Evolutionary conservation across 2,113 vertebrate species (phyloP).

Genomic region (Labeo catla): DNA sequence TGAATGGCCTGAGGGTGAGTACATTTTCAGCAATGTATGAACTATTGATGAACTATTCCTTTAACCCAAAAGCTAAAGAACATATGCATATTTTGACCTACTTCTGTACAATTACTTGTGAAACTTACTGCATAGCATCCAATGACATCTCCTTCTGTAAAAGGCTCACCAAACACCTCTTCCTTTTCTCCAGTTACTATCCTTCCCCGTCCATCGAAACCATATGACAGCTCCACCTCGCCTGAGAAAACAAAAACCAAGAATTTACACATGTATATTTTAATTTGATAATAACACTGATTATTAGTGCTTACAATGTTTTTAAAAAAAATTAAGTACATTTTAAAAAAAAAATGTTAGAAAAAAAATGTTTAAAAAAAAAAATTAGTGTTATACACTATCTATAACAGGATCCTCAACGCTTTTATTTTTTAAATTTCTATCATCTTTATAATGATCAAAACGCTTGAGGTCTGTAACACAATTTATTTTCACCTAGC

Average conservation of each 20-base stretch:
- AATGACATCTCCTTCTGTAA: conserved; percentile 85
- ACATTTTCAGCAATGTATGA: too few relatives aligned
- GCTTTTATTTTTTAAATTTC: neutral
- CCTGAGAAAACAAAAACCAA: conserved; percentile 68
- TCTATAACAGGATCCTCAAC: neutral
- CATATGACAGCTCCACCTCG: conserved; percentile 84
- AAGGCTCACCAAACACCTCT: conserved; percentile 82
- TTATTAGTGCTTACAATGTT: too few relatives aligned
- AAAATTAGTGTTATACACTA: neutral
- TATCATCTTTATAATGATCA: neutral
- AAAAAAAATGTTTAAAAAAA: too few relatives aligned
- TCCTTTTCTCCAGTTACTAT: conserved; percentile 80
- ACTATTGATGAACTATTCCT: neutral
- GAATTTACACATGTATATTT: too few relatives aligned
- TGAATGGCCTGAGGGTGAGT: too few relatives aligned
- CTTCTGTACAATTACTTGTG: neutral
- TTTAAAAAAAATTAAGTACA: too few relatives aligned
- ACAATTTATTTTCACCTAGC: conserved; percentile 74
- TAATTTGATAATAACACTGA: neutral
- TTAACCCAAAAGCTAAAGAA: neutral
- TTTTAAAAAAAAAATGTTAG: too few relatives aligned
- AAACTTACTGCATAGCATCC: conserved; percentile 87
- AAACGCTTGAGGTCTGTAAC: neutral
- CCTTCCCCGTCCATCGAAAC: conserved; percentile 81
- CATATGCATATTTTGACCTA: neutral